Conservation (phyloP, 2,113 vertebrate species). For the Nyctibius bracteatus region DNA sequence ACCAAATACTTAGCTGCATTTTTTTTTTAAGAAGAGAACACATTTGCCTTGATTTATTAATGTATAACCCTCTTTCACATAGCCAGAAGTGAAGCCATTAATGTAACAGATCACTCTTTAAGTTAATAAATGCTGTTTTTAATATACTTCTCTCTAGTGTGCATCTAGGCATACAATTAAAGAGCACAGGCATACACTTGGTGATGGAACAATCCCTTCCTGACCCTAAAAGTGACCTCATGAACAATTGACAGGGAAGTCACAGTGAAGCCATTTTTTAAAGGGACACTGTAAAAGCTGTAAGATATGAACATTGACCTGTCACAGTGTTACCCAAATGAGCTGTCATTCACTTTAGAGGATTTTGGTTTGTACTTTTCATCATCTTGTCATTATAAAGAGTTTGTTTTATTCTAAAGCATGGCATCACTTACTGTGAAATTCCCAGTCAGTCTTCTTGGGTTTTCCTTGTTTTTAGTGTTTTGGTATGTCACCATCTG, state of each 20-base stretch:
- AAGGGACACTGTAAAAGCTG: background rate
- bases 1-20: background rate
- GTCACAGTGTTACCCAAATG: background rate
- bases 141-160: background rate
- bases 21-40: background rate
- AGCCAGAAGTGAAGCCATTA: slow-evolving; percentile 1
- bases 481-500: background rate
- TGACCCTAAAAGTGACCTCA: background rate
- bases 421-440: background rate
- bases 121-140: slow-evolving; percentile 31
- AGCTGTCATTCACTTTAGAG: background rate
- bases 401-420: background rate
- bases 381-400: background rate
- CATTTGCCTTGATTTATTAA: slow-evolving; percentile 17
- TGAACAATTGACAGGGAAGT: background rate
- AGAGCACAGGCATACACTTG: background rate
- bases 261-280: background rate
- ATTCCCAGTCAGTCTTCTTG: background rate
- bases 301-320: background rate
- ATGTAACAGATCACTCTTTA: background rate
- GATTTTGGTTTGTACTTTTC: background rate
- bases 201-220: background rate
- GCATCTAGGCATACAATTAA: background rate
- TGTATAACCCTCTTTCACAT: background rate
- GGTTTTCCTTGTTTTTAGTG: background rate